Evolutionary conservation across 1,140 invertebrate genomes (phyloP).

Genomic region (Tenebrio molitor): DNA sequence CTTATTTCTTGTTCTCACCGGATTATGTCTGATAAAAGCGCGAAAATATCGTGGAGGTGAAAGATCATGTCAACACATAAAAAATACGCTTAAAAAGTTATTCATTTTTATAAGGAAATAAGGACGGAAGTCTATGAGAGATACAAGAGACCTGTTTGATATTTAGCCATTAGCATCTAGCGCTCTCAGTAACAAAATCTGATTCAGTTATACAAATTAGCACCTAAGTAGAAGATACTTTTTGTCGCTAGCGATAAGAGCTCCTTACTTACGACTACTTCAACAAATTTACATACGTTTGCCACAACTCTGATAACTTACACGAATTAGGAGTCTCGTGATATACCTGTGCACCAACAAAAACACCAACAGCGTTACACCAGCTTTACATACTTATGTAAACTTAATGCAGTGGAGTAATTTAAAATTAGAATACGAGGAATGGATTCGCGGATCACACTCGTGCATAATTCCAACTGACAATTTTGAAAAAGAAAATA

Average conservation of each 20-base stretch:
- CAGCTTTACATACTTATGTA: slow-evolving; percentile 17
- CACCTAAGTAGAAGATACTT: slow-evolving; percentile 19
- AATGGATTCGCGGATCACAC: no score
- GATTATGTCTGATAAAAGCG: no score
- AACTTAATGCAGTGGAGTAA: background rate
- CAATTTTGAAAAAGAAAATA: no score
- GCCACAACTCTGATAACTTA: slow-evolving; percentile 35
- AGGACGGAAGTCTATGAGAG: no score
- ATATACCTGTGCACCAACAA: slow-evolving; percentile 24
- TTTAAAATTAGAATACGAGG: no score
- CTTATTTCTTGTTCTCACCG: slow-evolving; percentile 22
- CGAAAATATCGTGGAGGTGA: no score
- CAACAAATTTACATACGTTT: slow-evolving; percentile 35
- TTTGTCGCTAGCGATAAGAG: slow-evolving; percentile 22
- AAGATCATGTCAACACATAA: slow-evolving; percentile 11
- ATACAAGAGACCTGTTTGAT: slow-evolving; percentile 1
- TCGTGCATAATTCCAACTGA: no score
- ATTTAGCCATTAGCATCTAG: slow-evolving; percentile 19
- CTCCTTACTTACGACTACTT: slow-evolving; percentile 23
- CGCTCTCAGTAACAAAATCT: background rate
- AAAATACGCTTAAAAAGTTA: slow-evolving; percentile 13
- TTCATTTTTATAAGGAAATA: no score
- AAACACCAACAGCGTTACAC: slow-evolving; percentile 10
- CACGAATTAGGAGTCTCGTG: slow-evolving; percentile 29
- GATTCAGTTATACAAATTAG: slow-evolving; percentile 29